These are phyloP conservation scores for Cylindroiulus punctatus DNA, from an alignment of 2,888 invertebrate genomes.

Conservation along the genomic window DNA sequence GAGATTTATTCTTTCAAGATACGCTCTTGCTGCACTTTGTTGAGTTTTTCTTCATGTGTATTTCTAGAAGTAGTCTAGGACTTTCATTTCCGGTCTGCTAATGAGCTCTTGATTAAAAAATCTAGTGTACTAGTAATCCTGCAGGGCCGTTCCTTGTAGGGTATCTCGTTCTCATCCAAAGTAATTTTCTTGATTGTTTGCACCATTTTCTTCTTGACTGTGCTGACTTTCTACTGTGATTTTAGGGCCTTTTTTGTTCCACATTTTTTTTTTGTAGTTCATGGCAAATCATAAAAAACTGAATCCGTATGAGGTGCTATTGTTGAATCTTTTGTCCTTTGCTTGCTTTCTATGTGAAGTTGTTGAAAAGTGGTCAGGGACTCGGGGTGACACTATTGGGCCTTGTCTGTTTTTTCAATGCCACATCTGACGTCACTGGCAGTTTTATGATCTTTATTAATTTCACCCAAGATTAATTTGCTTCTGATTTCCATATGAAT, in stretches of 20 bases:
- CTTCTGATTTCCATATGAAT: background rate
- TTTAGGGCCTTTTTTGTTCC: background rate
- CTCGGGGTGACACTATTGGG: too few relatives aligned
- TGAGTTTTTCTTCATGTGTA: background rate
- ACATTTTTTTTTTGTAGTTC: background rate
- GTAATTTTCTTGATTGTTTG: background rate
- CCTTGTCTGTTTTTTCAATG: background rate
- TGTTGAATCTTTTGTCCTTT: background rate
- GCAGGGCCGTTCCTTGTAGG: background rate
- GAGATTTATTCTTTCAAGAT: too few relatives aligned
- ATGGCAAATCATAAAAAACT: background rate
- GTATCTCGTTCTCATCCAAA: background rate
- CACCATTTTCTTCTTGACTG: background rate
- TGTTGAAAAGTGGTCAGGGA: background rate
- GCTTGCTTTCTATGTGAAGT: conserved; percentile 8
- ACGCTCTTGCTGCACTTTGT: background rate
- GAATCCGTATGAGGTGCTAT: background rate
- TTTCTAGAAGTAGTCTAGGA: background rate
- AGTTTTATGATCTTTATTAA: background rate
- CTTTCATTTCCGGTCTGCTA: background rate
- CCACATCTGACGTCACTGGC: background rate
- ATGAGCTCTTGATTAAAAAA: conserved; percentile 2
- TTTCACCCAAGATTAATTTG: background rate
- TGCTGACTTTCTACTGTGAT: background rate
- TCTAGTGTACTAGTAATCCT: background rate